phyloP scores from a whole-genome alignment of 1,140 invertebrate genomes.

The Drosophila prosaltans region DNA sequence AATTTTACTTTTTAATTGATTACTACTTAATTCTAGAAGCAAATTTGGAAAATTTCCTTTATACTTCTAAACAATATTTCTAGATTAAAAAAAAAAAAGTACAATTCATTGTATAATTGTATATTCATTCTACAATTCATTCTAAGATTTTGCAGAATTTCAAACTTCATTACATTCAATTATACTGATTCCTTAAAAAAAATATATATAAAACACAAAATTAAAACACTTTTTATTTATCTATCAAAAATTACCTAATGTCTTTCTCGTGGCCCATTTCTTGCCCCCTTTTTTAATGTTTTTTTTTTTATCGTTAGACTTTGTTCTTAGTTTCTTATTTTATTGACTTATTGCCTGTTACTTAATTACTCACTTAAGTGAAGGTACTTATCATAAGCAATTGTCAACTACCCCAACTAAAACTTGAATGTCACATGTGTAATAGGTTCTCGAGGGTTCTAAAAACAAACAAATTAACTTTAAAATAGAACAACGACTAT shows the following conservation, averaged over 20 bases:
- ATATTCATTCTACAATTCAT: no score
- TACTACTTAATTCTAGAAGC: no score
- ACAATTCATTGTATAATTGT: no score
- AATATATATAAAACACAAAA: no score
- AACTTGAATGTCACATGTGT: constrained; percentile 3
- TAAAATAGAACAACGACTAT: neutral
- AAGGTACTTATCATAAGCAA: neutral
- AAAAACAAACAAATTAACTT: neutral
- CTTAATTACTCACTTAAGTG: neutral
- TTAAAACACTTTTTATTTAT: no score
- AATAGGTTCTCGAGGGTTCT: neutral
- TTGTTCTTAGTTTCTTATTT: neutral
- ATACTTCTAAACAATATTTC: no score
- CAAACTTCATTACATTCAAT: no score
- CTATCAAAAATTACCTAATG: neutral
- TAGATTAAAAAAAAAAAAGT: no score
- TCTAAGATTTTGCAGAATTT: no score
- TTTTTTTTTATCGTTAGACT: neutral
- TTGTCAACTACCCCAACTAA: constrained; percentile 2
- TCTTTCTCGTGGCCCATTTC: neutral
- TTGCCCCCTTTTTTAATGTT: neutral
- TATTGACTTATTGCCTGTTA: constrained; percentile 8
- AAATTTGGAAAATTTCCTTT: no score
- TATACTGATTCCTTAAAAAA: no score
- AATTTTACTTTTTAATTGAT: no score